Evolutionary conservation across 1,140 invertebrate species (phyloP), one percentile per base, ranked within the genome.

Genomic region (Caenorhabditis latens): DNA sequence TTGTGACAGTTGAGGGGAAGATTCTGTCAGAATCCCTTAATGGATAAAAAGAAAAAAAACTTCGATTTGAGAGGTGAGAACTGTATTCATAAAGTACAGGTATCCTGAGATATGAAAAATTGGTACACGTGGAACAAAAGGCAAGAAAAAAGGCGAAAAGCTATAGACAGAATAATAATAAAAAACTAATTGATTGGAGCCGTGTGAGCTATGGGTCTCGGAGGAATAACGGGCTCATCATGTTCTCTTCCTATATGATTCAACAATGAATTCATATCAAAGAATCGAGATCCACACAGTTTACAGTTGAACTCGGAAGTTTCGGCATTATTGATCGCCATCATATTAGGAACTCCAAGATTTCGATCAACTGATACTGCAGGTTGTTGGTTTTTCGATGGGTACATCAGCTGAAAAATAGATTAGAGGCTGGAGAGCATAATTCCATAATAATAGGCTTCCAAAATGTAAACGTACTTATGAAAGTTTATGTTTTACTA

Each of bases 181-280:
- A 84, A 42, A 48, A 19, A 24, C 32, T 16, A 84, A 43, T 84
- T 84, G 21, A 84, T 58, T 14, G 83, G 86, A 53, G 82, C 82
- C n/a, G 86, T 84, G 42, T 61, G 46, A 4, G 82, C 82, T 8
- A 79, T 24, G 8, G 82, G 82, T 48, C 82, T 55, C 46, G 86
- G 86, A 3, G 86, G 84, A 14, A 87, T 43, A 19, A 43, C 46
- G 7, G 85, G 85, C 32, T 86, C 65, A 55, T 87, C 86, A 46
- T 87, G 86, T 32, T 87, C 86, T 24, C 57, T 24, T 48, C 86
- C 46, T 46, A 87, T 87, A 50, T 87, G 86, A 46, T 46, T 48
- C 14, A 87, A 32, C 0, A 87, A 46, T 14, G 83, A 61, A 14
- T 84, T 61, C 86, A 83, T 87, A 46, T 84, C 61, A 4, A 87